Percentiles rank a stretch among this genome's conserved stretches.
These are phyloP conservation scores for Limnephilus auricula DNA, from an alignment of 2,888 invertebrate species.

Conservation along the genomic window DNA sequence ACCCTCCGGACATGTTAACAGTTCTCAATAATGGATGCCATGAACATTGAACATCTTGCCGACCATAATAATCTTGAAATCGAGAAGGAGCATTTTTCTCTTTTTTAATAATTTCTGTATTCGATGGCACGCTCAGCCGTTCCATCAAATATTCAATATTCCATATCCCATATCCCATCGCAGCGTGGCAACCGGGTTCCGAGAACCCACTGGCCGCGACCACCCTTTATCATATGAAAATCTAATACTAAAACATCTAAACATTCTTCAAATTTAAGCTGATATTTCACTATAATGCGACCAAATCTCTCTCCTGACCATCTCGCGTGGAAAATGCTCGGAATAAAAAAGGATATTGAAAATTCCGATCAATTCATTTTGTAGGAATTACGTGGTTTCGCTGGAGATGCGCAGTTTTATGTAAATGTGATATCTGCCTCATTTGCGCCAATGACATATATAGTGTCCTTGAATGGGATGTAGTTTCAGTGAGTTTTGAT, in stretches of 20 bases:
- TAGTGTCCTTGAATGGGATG: too few species aligned
- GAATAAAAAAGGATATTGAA: background rate
- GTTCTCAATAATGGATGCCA: slow-evolving; percentile 28
- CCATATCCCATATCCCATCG: slow-evolving; percentile 36
- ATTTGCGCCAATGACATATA: background rate
- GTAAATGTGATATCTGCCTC: background rate
- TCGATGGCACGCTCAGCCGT: slow-evolving; percentile 61
- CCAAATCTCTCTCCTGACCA: background rate
- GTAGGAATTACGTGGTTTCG: background rate
- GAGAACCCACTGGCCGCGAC: background rate
- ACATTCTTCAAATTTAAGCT: slow-evolving; percentile 42
- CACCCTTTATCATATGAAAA: slow-evolving; percentile 29
- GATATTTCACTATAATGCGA: slow-evolving; percentile 18
- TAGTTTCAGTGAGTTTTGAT: too few species aligned
- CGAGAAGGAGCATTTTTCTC: slow-evolving; percentile 49
- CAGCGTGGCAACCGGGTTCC: background rate
- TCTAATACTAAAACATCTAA: slow-evolving; percentile 40
- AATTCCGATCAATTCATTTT: background rate
- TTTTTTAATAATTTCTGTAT: slow-evolving; percentile 65
- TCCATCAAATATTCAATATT: slow-evolving; percentile 66
- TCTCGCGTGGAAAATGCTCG: background rate
- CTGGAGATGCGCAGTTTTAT: background rate
- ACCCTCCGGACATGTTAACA: background rate
- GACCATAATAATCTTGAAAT: slow-evolving; percentile 40
- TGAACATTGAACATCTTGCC: slow-evolving; percentile 20